Conservation (phyloP, 2,888 invertebrate species). For the Apamea epomidion region DNA sequence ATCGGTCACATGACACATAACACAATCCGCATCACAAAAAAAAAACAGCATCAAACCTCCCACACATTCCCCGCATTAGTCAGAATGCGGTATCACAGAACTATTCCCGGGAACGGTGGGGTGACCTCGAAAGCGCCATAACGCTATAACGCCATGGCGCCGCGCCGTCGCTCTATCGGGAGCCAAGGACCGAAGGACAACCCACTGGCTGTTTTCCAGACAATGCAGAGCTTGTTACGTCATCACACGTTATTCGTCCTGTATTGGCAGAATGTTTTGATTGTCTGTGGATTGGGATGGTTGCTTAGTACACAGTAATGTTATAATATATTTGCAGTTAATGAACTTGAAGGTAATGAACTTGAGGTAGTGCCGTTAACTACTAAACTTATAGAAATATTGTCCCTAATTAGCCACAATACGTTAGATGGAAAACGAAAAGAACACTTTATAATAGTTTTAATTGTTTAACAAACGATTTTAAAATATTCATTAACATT, state of each 20-base stretch:
- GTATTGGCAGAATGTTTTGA: constrained; percentile 60
- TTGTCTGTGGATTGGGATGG: background rate
- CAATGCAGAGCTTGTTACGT: constrained; percentile 75
- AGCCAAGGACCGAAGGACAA: constrained; percentile 76
- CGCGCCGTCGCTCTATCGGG: constrained; percentile 75
- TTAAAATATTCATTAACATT: background rate
- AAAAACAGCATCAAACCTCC: constrained; percentile 17
- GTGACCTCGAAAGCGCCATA: constrained; percentile 75
- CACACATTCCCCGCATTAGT: constrained; percentile 50
- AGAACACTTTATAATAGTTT: background rate
- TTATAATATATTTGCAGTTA: background rate
- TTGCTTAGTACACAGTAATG: background rate
- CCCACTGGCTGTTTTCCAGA: constrained; percentile 76
- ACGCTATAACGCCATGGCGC: constrained; percentile 74
- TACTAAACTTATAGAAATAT: background rate
- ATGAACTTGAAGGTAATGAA: background rate
- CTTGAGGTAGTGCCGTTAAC: background rate
- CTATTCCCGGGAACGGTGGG: constrained; percentile 56
- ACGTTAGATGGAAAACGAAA: background rate
- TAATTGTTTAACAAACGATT: background rate
- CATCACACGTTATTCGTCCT: constrained; percentile 62
- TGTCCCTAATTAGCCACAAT: background rate
- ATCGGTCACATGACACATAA: constrained; percentile 4
- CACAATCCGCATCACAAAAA: background rate
- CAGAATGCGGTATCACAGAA: constrained; percentile 63